Conservation (phyloP, 2,888 invertebrate genomes). For the Rhodophaea formosa region DNA sequence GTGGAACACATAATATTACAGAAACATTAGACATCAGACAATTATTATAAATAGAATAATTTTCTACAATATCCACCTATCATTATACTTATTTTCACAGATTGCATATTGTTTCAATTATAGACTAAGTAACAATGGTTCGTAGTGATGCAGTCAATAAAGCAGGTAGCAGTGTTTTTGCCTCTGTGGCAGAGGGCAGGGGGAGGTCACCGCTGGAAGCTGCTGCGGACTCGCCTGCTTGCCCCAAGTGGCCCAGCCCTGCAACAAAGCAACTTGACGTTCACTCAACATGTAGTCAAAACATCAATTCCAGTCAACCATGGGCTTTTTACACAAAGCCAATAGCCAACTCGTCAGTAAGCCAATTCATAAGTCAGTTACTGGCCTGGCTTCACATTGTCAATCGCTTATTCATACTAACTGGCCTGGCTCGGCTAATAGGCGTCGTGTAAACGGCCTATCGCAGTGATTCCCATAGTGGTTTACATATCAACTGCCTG, state of each 20-base stretch:
- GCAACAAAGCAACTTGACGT: slow-evolving; percentile 44
- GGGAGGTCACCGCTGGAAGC: slow-evolving; percentile 81
- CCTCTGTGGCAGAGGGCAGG: slow-evolving; percentile 76
- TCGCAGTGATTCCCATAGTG: no score
- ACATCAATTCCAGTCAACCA: no score
- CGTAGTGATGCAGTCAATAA: slow-evolving; percentile 82
- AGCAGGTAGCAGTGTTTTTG: slow-evolving; percentile 82
- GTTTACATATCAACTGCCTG: no score
- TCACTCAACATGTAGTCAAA: not conserved
- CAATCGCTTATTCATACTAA: no score
- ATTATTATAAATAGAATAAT: slow-evolving; percentile 83
- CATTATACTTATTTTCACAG: slow-evolving; percentile 84
- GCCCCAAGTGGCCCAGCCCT: slow-evolving; percentile 86
- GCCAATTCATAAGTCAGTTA: no score
- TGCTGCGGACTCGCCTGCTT: slow-evolving; percentile 81
- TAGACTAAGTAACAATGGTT: slow-evolving; percentile 83
- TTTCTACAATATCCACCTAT: slow-evolving; percentile 81
- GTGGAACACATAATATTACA: slow-evolving; percentile 85
- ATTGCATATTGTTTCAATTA: slow-evolving; percentile 85
- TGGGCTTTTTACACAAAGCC: no score
- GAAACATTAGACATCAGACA: slow-evolving; percentile 81
- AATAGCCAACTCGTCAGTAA: no score
- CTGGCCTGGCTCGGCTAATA: no score
- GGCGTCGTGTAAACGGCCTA: no score
- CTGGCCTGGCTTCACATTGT: no score